Percentiles rank a stretch among this genome's conserved stretches.
phyloP scores from a whole-genome alignment of 1,140 invertebrate species.

The Drosophila sulfurigaster region DNA sequence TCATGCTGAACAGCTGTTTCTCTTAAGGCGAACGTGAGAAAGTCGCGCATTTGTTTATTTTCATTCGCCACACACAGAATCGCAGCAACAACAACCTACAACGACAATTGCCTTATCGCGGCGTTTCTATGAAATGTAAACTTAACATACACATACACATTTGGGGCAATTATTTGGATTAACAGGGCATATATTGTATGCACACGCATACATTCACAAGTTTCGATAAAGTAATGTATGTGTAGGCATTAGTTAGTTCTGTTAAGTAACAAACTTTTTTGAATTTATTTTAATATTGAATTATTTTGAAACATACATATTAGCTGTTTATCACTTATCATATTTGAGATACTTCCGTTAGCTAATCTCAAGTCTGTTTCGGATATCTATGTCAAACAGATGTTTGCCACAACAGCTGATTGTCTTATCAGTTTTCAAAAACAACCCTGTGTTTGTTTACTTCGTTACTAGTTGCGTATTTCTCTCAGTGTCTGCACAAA shows the following conservation, averaged over 20 bases:
- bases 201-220: not conserved
- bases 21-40: conserved; percentile 44
- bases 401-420: conserved; percentile 4
- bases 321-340: not conserved
- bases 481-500: not conserved
- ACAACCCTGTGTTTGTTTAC: not conserved
- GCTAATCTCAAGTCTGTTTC: conserved; percentile 1
- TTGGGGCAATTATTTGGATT: conserved; percentile 4
- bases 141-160: not conserved
- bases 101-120: conserved; percentile 17
- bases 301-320: too few species aligned
- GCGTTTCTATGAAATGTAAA: not conserved
- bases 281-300: not conserved
- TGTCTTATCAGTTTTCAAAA: conserved; percentile 12
- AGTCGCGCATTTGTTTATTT: conserved; percentile 48
- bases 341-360: not conserved
- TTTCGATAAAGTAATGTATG: not conserved
- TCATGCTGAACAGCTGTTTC: conserved; percentile 74
- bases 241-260: not conserved
- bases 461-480: not conserved
- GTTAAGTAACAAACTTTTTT: not conserved
- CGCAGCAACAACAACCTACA: conserved; percentile 7
- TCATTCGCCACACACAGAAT: conserved; percentile 18
- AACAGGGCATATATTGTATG: not conserved
- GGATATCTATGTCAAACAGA: not conserved